Evolutionary conservation across 2,888 invertebrate species (phyloP).

Genomic region (Acanthosepion lycidas): DNA sequence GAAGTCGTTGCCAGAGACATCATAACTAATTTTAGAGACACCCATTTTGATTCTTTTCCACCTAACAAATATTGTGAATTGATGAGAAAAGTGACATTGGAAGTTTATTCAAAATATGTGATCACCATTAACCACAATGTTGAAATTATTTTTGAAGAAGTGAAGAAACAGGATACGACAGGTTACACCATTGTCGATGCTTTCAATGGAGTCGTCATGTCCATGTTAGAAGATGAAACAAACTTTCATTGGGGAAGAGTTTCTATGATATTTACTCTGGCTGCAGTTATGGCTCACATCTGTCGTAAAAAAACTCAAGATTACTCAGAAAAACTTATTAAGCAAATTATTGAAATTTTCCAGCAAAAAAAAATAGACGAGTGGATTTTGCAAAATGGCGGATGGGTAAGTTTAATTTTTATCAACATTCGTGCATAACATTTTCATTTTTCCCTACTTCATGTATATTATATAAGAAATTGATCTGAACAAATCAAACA

Average conservation of each 20-base stretch:
- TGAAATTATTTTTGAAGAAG: background rate
- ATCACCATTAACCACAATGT: background rate
- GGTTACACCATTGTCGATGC: background rate
- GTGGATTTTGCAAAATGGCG: conserved; percentile 44
- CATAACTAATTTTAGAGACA: background rate
- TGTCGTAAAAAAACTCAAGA: background rate
- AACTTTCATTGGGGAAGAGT: conserved; percentile 40
- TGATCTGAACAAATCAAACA: too few relatives aligned
- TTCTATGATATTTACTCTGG: conserved; percentile 38
- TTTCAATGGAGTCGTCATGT: background rate
- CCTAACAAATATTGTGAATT: background rate
- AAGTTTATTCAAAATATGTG: conserved; percentile 8
- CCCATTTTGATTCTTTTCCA: background rate
- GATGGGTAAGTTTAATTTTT: conserved; percentile 39
- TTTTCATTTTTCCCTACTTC: too few relatives aligned
- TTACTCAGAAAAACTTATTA: background rate
- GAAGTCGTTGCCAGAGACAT: background rate
- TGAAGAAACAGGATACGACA: background rate
- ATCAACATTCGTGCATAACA: too few relatives aligned
- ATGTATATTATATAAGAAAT: too few relatives aligned
- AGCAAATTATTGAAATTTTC: background rate
- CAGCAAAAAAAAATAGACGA: background rate
- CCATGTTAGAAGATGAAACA: background rate
- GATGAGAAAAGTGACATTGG: conserved; percentile 34
- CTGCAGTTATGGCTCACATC: conserved; percentile 11